Percentiles rank a stretch among this genome's conserved stretches.
phyloP scores from a whole-genome alignment of 2,888 invertebrate species.

The Eilema griseolum region DNA sequence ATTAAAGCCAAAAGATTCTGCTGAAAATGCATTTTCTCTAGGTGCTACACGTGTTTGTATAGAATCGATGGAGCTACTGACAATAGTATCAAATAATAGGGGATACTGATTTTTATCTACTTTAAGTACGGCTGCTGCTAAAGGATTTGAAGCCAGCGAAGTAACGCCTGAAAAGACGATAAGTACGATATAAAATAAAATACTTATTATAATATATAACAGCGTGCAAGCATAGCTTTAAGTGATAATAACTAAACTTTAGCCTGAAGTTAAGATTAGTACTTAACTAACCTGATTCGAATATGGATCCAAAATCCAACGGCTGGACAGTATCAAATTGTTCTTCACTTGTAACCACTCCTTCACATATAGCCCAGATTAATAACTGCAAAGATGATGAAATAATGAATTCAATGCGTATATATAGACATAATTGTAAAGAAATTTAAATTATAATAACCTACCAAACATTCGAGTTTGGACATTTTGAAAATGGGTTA shows the following conservation, averaged over 20 bases:
- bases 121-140: slow-evolving; percentile 76
- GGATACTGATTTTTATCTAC: slow-evolving; percentile 82
- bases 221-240: slow-evolving; percentile 55
- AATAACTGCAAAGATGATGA: slow-evolving; percentile 74
- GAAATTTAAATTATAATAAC: slow-evolving; percentile 42
- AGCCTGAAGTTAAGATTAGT: background rate
- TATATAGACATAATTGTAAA: slow-evolving; percentile 15
- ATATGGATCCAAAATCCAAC: slow-evolving; percentile 86
- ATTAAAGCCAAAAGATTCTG: slow-evolving; percentile 81
- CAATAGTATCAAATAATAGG: slow-evolving; percentile 78
- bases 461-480: slow-evolving; percentile 78
- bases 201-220: slow-evolving; percentile 31
- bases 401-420: slow-evolving; percentile 22
- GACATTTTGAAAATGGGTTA: slow-evolving; percentile 77
- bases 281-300: slow-evolving; percentile 74
- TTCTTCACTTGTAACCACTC: slow-evolving; percentile 70
- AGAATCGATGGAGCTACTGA: slow-evolving; percentile 83
- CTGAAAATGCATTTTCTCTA: slow-evolving; percentile 75
- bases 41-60: slow-evolving; percentile 77
- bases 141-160: slow-evolving; percentile 80
- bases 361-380: slow-evolving; percentile 77
- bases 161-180: slow-evolving; percentile 78
- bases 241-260: slow-evolving; percentile 6
- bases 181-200: slow-evolving; percentile 41
- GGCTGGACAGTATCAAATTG: slow-evolving; percentile 83